Evolutionary conservation across 2,797 vertebrate species (phyloP), one percentile per base, ranked within the genome.

Genomic region (Margarornis squamiger): DNA sequence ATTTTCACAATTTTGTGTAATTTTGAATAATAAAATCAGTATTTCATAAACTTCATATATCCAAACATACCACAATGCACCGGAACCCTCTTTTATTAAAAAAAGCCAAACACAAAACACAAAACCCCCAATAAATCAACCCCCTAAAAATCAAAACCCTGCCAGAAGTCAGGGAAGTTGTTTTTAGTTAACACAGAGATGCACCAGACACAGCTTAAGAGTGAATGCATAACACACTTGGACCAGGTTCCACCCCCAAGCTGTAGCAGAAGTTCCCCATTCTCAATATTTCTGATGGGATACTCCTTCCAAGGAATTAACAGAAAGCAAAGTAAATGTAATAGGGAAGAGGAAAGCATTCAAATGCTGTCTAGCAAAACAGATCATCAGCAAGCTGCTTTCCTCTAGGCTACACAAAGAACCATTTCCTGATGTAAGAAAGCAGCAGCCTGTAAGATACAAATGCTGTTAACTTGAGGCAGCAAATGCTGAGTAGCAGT

Each of bases 141-240:
- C 18, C 22, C 34, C 19, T 23, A 59, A 67, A 71, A 49, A 68
- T 3, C 15, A 73, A 85, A 81, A 23, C 11, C 38, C 54, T 81
- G n/a, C 3, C 51, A 72, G 43, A 66, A 72, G 43, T 29, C 11
- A 6, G 13, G 14, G 5, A 46, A 46, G 13, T 6, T 86, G 46
- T 29, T 51, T 36, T 21, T 6, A 49, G 32, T 51, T 29, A 55
- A 57, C 38, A 41, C 49, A 24, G 51, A 75, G 70, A 54, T 57
- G 41, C 14, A 18, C 12, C 91, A 72, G 49, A 23, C 57, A 17
- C 19, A 66, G 63, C 39, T n/a, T 32, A 68, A 54, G 59, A 52
- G 6, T 4, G 8, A 68, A 51, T 0, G 3, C 1, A 1, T 1
- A 8, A 10, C 54, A 48, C 20, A 6, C 17, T 58, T 23, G 0